Conservation (phyloP, 2,888 invertebrate genomes). For the Teinopalpus imperialis region DNA sequence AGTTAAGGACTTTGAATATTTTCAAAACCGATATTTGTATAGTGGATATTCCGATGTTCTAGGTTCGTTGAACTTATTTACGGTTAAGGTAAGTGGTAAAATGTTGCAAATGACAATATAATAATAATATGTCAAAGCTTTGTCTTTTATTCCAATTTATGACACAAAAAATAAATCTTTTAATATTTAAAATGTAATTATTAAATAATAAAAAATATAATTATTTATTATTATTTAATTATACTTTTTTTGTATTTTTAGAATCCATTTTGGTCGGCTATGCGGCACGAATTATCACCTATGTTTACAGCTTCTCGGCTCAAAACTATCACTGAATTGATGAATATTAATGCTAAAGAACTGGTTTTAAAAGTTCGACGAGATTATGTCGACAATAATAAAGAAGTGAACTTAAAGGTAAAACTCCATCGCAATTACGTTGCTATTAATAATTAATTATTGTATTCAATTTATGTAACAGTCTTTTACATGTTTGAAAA, state of each 20-base stretch:
- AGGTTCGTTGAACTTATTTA: slow-evolving; percentile 60
- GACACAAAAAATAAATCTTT: too few species aligned
- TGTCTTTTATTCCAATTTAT: too few species aligned
- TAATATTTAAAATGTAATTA: too few species aligned
- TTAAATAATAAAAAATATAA: too few species aligned
- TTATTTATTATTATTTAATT: too few species aligned
- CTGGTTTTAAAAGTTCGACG: slow-evolving; percentile 52
- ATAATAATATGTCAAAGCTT: too few species aligned
- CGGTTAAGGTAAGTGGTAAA: slow-evolving; percentile 48
- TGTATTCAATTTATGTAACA: too few species aligned
- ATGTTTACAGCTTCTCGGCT: slow-evolving; percentile 59
- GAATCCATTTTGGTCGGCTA: slow-evolving; percentile 57
- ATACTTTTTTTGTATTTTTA: slow-evolving; percentile 30
- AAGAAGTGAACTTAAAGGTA: slow-evolving; percentile 58
- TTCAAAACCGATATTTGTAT: slow-evolving; percentile 51
- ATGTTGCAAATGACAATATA: too few species aligned
- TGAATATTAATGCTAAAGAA: slow-evolving; percentile 57
- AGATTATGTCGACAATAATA: slow-evolving; percentile 49
- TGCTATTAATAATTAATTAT: too few species aligned
- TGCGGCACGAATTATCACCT: slow-evolving; percentile 56
- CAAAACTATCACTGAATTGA: slow-evolving; percentile 53
- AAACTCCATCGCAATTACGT: too few species aligned
- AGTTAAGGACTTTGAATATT: slow-evolving; percentile 51
- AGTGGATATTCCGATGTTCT: slow-evolving; percentile 51
- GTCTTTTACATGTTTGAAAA: too few species aligned